Conservation (phyloP, 2,888 invertebrate species). For the Polylopha cassiicola region DNA sequence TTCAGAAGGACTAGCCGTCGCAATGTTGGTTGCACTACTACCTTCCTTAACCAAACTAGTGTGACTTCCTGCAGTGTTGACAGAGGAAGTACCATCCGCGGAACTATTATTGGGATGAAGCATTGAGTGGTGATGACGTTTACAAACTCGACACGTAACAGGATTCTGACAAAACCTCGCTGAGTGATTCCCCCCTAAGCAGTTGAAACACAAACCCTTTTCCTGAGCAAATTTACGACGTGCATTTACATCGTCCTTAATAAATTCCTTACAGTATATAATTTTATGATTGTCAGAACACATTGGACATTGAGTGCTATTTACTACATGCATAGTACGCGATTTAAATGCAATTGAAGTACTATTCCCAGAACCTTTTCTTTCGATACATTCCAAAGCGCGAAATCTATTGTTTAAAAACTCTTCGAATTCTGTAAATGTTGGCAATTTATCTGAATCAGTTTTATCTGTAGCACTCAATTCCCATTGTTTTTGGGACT, state of each 20-base stretch:
- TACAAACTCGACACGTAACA: constrained; percentile 23
- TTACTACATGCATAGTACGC: background rate
- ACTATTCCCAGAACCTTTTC: constrained; percentile 3
- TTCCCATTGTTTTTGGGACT: constrained; percentile 27
- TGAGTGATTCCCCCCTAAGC: constrained; percentile 27
- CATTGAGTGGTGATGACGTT: constrained; percentile 26
- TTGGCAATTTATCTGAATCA: constrained; percentile 25
- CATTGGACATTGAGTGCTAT: constrained; percentile 22
- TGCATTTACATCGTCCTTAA: constrained; percentile 16
- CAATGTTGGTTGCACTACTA: no score
- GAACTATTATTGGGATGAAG: constrained; percentile 22
- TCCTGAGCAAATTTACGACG: constrained; percentile 24
- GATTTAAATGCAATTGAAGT: background rate
- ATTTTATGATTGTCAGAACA: constrained; percentile 29
- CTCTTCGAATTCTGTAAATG: constrained; percentile 22
- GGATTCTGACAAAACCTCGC: constrained; percentile 22
- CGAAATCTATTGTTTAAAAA: constrained; percentile 26
- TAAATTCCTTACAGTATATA: constrained; percentile 26
- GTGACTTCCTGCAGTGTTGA: background rate
- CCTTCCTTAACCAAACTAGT: background rate
- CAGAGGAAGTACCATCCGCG: constrained; percentile 12
- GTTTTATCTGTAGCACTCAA: constrained; percentile 11
- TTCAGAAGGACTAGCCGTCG: background rate
- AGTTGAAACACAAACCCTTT: constrained; percentile 30
- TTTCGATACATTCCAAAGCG: constrained; percentile 26